Base-by-base conservation (phyloP, 2,113 vertebrate species). In the Cyanoramphus novaezelandiae region DNA sequence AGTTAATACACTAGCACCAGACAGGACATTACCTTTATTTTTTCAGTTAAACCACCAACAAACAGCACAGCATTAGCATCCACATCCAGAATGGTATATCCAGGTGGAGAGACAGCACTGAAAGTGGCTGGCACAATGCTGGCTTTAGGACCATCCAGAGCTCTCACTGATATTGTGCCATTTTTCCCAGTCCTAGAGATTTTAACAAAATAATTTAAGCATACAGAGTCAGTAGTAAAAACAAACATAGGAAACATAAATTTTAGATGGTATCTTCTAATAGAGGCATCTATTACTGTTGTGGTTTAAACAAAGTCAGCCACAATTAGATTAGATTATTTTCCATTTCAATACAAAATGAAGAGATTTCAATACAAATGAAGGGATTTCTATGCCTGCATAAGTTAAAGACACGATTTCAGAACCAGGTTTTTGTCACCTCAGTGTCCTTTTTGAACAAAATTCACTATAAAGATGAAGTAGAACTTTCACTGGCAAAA, bases 21-120 rank as follows among this genome's bases (percentile, higher is more conserved):
- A 55, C 20, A 82, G 27, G 13, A 72, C 4, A 11, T 95, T 97
- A 99, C 99, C 99, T 99, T 99, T 86, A 99, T 93, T 80, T 98
- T 99, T 83, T 97, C 98, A 65, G 99, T 97, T 95, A 99, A 98
- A 50, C 99, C 99, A 50, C 99, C 99, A 25, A 99, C 99, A 91
- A 99, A 99, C n/a, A 99, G 98, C 97, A 99, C 97, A 33, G 99
- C 99, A 27, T 99, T 99, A 80, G 98, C 98, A 96, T 99, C 99
- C 18, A 99, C 99, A 71, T 99, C 99, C 89, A 99, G 97, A 96
- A 99, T 99, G 13, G 98, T 99, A 75, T 97, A 99, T 44, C 98
- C 98, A 16, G 98, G 98, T 19, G 99, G 99, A 7, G 99, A 98
- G 9, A 97, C 98, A 63, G 98, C 98, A 23, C 98, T 98, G 96